Percentiles rank a stretch among this genome's conserved stretches.
These are phyloP conservation scores for Callimorpha dominula DNA, from an alignment of 2,888 invertebrate species.

Conservation along the genomic window DNA sequence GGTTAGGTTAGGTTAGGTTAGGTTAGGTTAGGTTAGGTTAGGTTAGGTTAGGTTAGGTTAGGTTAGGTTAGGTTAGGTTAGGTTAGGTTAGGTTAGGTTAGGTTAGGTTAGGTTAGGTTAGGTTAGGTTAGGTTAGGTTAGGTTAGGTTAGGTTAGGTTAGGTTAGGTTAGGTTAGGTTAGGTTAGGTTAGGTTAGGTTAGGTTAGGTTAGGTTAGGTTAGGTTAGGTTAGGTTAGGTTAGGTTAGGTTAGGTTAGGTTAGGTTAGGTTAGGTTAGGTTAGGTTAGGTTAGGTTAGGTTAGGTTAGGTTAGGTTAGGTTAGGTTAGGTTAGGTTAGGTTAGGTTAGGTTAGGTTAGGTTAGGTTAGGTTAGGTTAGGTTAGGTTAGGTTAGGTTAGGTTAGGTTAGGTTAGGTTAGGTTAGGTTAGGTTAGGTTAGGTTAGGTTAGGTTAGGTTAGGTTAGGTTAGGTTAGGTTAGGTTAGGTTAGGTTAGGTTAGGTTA, in stretches of 20 bases:
- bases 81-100: conserved; percentile 19
- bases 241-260: conserved; percentile 18
- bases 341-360: conserved; percentile 18
- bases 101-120: conserved; percentile 16
- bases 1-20: conserved; percentile 23
- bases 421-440: conserved; percentile 16
- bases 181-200: conserved; percentile 16
- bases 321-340: conserved; percentile 18
- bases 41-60: conserved; percentile 23
- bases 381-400: conserved; percentile 16
- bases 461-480: conserved; percentile 16
- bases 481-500: conserved; percentile 16
- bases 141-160: conserved; percentile 16
- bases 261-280: conserved; percentile 18
- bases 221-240: conserved; percentile 18
- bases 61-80: conserved; percentile 23
- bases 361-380: conserved; percentile 18
- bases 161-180: conserved; percentile 15
- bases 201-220: conserved; percentile 18
- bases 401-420: conserved; percentile 16
- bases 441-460: conserved; percentile 16
- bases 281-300: conserved; percentile 18
- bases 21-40: conserved; percentile 22
- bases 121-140: conserved; percentile 16
- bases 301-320: conserved; percentile 18